Conservation (phyloP, 2,888 invertebrate species). For the Trachelus troglodyta region DNA sequence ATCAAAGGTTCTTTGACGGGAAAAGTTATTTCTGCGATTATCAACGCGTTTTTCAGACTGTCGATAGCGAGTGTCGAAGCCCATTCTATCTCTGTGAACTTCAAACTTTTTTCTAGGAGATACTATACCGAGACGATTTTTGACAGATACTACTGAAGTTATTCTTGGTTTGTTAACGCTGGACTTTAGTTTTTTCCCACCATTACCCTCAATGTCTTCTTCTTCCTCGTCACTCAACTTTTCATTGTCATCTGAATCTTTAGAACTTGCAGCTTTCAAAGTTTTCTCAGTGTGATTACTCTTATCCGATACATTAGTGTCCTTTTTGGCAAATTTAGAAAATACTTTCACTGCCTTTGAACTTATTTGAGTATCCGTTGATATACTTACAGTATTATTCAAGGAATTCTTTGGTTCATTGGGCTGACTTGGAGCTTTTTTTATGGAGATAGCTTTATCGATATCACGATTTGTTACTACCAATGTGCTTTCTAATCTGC, state of each 20-base stretch:
- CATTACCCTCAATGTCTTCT: slow-evolving; percentile 24
- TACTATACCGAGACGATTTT: slow-evolving; percentile 49
- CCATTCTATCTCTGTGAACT: slow-evolving; percentile 32
- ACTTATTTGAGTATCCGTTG: background rate
- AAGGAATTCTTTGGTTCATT: background rate
- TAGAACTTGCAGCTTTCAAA: slow-evolving; percentile 47
- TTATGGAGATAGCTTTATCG: slow-evolving; percentile 50
- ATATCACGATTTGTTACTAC: slow-evolving; percentile 33
- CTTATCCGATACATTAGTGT: slow-evolving; percentile 63
- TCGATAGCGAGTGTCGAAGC: slow-evolving; percentile 26
- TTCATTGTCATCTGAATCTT: slow-evolving; percentile 28
- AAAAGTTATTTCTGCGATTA: slow-evolving; percentile 33
- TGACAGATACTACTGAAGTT: slow-evolving; percentile 60
- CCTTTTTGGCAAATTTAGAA: slow-evolving; percentile 64
- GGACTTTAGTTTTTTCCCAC: slow-evolving; percentile 47
- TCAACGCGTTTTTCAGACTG: slow-evolving; percentile 23
- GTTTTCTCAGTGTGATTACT: slow-evolving; percentile 67
- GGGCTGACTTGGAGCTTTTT: slow-evolving; percentile 32
- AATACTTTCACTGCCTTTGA: slow-evolving; percentile 37
- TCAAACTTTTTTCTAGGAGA: slow-evolving; percentile 53
- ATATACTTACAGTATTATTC: background rate
- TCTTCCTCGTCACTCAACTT: slow-evolving; percentile 44
- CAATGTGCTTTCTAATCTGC: background rate
- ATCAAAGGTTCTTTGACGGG: slow-evolving; percentile 28
- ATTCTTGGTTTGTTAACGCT: slow-evolving; percentile 57